phyloP scores from a whole-genome alignment of 2,888 invertebrate species.

The Epiblema foenella region DNA sequence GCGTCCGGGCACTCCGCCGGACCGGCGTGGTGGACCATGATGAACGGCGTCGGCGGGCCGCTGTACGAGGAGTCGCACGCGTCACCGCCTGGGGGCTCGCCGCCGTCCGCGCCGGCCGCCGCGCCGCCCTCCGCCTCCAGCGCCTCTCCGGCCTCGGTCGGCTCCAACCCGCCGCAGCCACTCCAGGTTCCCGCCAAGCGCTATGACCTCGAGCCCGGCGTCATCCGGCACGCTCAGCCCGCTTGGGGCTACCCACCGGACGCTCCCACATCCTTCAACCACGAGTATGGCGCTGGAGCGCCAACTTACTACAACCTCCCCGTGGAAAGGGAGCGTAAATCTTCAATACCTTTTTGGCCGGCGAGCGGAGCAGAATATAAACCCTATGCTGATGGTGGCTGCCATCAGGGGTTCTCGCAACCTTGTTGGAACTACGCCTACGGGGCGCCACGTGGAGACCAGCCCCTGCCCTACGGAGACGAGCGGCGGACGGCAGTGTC shows the following conservation, averaged over 20 bases:
- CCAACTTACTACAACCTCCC: slow-evolving; percentile 91
- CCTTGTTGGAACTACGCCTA: slow-evolving; percentile 91
- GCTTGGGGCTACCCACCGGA: slow-evolving; percentile 91
- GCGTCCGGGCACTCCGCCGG: slow-evolving; percentile 93
- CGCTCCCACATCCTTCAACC: slow-evolving; percentile 87
- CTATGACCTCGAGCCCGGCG: slow-evolving; percentile 87
- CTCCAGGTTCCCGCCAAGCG: slow-evolving; percentile 96
- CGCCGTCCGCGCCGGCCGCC: slow-evolving; percentile 88
- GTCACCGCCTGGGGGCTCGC: slow-evolving; percentile 85
- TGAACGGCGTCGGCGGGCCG: slow-evolving; percentile 91
- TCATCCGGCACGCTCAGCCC: slow-evolving; percentile 90
- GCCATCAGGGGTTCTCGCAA: slow-evolving; percentile 89
- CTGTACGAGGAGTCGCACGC: slow-evolving; percentile 90
- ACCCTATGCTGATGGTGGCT: slow-evolving; percentile 85
- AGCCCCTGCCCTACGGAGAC: slow-evolving; percentile 89
- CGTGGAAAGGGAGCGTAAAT: slow-evolving; percentile 86
- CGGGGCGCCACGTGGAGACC: slow-evolving; percentile 86
- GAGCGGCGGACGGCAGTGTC: slow-evolving; percentile 88
- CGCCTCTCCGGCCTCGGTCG: slow-evolving; percentile 85
- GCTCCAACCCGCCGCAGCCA: slow-evolving; percentile 90
- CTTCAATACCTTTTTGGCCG: slow-evolving; percentile 89
- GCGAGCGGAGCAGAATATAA: slow-evolving; percentile 86
- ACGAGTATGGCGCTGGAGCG: slow-evolving; percentile 87
- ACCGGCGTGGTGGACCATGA: slow-evolving; percentile 94
- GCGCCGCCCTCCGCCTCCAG: slow-evolving; percentile 85